These are phyloP conservation scores for Machimus rusticus DNA, from an alignment of 2,888 invertebrate genomes.

Conservation along the genomic window DNA sequence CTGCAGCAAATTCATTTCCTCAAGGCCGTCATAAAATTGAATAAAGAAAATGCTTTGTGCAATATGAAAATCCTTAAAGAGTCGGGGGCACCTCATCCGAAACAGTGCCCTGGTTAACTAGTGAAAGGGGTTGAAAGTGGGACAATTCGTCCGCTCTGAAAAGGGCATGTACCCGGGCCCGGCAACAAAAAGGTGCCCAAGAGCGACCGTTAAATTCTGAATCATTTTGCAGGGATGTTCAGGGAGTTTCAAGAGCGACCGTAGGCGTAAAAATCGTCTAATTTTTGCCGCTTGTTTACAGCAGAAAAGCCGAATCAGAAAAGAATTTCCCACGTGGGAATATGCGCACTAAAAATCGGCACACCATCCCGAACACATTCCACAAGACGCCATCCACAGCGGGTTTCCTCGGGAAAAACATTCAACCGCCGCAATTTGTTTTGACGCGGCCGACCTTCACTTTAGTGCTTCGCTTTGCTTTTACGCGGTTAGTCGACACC, in stretches of 20 bases:
- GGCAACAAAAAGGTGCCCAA: not conserved
- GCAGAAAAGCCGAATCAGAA: not conserved
- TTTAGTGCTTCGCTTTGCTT: slow-evolving; percentile 42
- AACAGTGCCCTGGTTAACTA: not conserved
- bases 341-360: not conserved
- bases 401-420: not conserved
- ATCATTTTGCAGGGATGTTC: not conserved
- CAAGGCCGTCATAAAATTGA: not conserved
- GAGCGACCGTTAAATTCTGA: not conserved
- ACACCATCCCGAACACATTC: not conserved
- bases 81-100: not conserved
- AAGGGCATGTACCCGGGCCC: not conserved
- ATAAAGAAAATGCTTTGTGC: not conserved
- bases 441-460: slow-evolving; percentile 6
- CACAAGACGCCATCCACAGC: not conserved
- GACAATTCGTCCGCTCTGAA: not conserved
- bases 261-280: not conserved
- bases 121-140: not conserved
- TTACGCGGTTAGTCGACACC: slow-evolving; percentile 37
- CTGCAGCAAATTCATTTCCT: not conserved
- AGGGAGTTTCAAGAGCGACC: not conserved
- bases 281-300: not conserved
- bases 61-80: not conserved
- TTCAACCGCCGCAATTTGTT: slow-evolving; percentile 16
- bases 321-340: not conserved